Percentiles rank a stretch among this genome's conserved stretches.
These are phyloP conservation scores for Periparus ater DNA, from an alignment of 2,797 vertebrate species.

Conservation along the genomic window DNA sequence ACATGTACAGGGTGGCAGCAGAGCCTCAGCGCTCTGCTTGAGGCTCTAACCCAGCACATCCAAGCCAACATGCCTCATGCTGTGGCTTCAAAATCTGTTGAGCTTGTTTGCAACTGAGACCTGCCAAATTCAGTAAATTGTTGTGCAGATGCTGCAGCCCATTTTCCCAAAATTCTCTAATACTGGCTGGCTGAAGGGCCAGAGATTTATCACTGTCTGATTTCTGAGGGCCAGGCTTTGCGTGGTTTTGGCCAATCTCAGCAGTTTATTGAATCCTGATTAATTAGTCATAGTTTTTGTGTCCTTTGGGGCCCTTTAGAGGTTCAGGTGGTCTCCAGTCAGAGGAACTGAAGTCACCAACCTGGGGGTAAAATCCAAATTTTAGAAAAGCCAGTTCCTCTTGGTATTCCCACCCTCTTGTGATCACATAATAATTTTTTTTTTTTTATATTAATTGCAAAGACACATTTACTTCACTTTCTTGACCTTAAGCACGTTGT, in stretches of 20 bases:
- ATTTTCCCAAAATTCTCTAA: background rate
- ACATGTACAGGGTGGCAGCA: background rate
- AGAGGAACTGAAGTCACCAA: background rate
- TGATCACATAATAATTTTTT: background rate
- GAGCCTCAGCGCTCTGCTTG: accelerated
- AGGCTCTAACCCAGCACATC: background rate
- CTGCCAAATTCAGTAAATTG: background rate
- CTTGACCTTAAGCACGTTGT: accelerated
- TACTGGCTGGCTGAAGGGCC: background rate
- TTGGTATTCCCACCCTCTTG: accelerated
- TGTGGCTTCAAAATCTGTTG: background rate
- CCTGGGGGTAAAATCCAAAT: background rate
- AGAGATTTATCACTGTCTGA: background rate
- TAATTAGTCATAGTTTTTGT: background rate
- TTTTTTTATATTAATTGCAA: background rate
- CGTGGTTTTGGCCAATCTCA: background rate
- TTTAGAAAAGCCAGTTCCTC: background rate
- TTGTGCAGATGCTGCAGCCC: background rate
- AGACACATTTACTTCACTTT: background rate
- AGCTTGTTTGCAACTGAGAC: background rate
- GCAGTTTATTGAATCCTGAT: background rate
- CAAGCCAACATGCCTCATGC: background rate
- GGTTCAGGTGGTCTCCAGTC: background rate
- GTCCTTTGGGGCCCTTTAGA: background rate
- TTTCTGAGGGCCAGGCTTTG: background rate